phyloP scores from a whole-genome alignment of 1,140 invertebrate species.

The Ceratitis capitata region DNA sequence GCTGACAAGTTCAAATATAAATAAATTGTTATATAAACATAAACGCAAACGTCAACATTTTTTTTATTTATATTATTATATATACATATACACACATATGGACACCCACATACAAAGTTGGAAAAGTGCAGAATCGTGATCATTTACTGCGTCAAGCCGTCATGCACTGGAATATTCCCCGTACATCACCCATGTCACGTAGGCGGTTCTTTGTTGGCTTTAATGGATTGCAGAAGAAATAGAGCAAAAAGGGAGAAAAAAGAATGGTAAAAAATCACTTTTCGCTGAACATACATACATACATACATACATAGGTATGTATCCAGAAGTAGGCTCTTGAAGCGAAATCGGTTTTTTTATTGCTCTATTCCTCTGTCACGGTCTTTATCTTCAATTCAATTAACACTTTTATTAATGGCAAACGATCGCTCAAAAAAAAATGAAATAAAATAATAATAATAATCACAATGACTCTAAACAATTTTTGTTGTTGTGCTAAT shows the following conservation, averaged over 20 bases:
- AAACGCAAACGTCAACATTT: not conserved
- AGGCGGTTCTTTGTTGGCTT: not conserved
- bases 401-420: constrained; percentile 10
- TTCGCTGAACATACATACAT: not conserved
- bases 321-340: not conserved
- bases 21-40: not conserved
- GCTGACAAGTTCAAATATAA: not conserved
- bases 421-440: not conserved
- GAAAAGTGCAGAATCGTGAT: not conserved
- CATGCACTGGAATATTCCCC: not conserved
- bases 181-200: not conserved
- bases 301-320: not conserved
- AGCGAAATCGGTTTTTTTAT: not conserved
- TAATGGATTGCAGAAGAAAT: no score
- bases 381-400: not conserved
- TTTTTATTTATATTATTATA: not conserved
- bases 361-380: not conserved
- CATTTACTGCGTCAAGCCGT: not conserved
- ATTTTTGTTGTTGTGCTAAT: not conserved
- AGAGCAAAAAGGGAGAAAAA: not conserved
- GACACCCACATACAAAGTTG: no score
- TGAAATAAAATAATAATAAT: no score
- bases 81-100: not conserved
- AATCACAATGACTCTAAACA: not conserved
- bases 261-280: not conserved